These are phyloP conservation scores for Acinonyx jubatus DNA, from an alignment of 2,113 vertebrate species.

Conservation along the genomic window DNA sequence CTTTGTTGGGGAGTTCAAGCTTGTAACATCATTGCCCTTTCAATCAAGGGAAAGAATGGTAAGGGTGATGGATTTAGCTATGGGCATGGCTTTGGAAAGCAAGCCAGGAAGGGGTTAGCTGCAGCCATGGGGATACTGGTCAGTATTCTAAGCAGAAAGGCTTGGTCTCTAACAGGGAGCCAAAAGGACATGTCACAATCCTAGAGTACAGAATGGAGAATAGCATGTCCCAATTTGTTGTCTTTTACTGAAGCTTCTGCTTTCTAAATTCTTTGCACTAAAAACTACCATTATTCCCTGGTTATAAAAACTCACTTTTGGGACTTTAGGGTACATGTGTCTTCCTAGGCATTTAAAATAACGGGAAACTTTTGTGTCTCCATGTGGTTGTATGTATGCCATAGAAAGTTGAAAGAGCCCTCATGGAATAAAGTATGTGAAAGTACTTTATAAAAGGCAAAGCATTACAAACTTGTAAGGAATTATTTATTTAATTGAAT, in stretches of 20 bases:
- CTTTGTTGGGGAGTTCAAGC: background rate
- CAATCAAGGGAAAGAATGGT: background rate
- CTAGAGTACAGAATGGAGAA: background rate
- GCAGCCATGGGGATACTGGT: background rate
- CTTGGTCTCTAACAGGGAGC: background rate
- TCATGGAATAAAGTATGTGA: background rate
- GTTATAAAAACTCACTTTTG: background rate
- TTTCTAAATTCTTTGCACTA: background rate
- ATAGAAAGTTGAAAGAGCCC: background rate
- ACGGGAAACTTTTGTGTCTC: background rate
- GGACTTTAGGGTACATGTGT: background rate
- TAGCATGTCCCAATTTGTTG: background rate
- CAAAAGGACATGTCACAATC: background rate
- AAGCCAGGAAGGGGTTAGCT: background rate
- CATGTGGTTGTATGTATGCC: background rate
- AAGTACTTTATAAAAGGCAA: background rate
- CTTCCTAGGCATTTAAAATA: background rate
- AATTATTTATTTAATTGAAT: conserved; percentile 31
- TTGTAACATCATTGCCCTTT: background rate
- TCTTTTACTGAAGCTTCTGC: background rate
- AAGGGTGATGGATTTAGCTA: background rate
- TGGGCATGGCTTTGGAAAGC: background rate
- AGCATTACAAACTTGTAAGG: background rate
- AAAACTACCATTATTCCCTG: background rate
- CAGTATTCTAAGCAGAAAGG: background rate